Evolutionary conservation across 2,797 vertebrate species (phyloP).

Genomic region (Microchirus variegatus): DNA sequence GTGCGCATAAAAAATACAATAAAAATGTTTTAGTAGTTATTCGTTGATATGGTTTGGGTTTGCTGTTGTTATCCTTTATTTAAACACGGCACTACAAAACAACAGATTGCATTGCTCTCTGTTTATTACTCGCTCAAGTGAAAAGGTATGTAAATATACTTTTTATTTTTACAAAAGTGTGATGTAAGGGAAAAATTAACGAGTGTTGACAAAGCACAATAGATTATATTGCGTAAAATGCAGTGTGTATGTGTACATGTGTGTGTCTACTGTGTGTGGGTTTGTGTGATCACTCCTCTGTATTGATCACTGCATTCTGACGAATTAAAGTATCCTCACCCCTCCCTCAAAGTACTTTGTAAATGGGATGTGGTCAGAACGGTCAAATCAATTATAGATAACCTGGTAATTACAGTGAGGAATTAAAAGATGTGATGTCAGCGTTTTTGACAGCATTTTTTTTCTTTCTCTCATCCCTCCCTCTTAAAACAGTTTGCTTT

Average conservation of each 20-base stretch:
- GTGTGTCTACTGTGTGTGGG: slow-evolving; percentile 5
- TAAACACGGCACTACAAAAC: not conserved
- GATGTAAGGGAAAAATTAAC: not conserved
- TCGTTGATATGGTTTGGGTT: too few species aligned
- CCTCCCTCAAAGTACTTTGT: slow-evolving; percentile 73
- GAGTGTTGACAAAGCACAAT: not conserved
- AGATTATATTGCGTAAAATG: slow-evolving; percentile 2
- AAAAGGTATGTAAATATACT: not conserved
- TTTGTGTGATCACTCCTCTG: slow-evolving; percentile 15
- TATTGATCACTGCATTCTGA: slow-evolving; percentile 61
- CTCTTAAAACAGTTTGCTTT: slow-evolving; percentile 55
- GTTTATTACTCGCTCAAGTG: not conserved
- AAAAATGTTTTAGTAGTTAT: too few species aligned
- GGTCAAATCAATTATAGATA: slow-evolving; percentile 82
- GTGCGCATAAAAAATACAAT: too few species aligned
- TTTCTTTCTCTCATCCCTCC: slow-evolving; percentile 24
- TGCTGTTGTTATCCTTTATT: too few species aligned
- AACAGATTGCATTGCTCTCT: not conserved
- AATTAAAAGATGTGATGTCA: slow-evolving; percentile 83
- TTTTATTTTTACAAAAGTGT: not conserved
- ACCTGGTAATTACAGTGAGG: slow-evolving; percentile 79
- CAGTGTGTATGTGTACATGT: slow-evolving; percentile 8
- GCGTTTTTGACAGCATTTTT: slow-evolving; percentile 57
- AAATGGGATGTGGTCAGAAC: slow-evolving; percentile 70
- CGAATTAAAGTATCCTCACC: slow-evolving; percentile 69